Percentiles rank a stretch among this genome's conserved stretches.
Conservation (phyloP, 1,140 invertebrate species). For the Eriocheir sinensis region DNA sequence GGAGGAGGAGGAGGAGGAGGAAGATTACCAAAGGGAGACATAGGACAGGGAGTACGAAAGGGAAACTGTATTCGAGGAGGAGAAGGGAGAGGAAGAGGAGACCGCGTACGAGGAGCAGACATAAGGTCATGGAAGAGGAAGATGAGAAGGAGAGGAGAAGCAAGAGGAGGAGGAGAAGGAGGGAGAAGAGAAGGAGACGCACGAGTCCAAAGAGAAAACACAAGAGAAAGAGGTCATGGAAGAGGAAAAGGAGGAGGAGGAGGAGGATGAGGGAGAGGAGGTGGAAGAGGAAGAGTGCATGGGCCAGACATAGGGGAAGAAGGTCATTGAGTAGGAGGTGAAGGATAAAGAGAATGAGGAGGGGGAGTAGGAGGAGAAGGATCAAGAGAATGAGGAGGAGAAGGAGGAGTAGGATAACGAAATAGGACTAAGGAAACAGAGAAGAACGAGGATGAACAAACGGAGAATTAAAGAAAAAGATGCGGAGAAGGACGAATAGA, state of each 20-base stretch:
- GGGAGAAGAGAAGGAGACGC: neutral
- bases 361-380: neutral
- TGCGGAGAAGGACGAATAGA: too few relatives aligned
- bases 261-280: too few relatives aligned
- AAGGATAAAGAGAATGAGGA: neutral
- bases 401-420: too few relatives aligned
- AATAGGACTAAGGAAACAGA: too few relatives aligned
- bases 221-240: too few relatives aligned
- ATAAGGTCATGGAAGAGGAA: too few relatives aligned
- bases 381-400: too few relatives aligned
- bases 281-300: neutral
- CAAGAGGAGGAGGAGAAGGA: neutral
- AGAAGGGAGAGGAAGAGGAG: neutral
- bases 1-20: conserved; percentile 8
- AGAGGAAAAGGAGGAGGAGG: too few relatives aligned
- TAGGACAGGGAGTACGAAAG: neutral
- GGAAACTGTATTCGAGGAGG: too few relatives aligned
- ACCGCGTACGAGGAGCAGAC: too few relatives aligned
- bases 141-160: neutral
- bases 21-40: neutral
- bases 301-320: neutral
- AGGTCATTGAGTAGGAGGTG: neutral
- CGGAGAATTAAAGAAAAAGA: too few relatives aligned
- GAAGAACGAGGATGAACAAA: too few relatives aligned
- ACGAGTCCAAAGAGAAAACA: neutral